Conservation (phyloP, 2,113 vertebrate species). For the Mirounga angustirostris region DNA sequence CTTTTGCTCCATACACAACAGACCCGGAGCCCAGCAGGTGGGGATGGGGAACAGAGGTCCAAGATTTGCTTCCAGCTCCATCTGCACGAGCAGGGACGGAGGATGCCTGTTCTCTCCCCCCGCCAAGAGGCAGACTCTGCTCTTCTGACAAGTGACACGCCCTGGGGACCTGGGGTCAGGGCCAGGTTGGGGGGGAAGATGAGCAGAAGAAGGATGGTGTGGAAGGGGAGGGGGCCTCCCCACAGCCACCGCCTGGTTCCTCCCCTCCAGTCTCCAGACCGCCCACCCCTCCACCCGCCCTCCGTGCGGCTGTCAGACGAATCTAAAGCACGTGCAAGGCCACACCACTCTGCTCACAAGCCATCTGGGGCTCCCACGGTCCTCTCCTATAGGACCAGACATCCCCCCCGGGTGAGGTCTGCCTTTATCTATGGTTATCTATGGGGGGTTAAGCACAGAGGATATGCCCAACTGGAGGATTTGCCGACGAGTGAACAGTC, state of each 20-base stretch:
- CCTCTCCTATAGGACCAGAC: neutral
- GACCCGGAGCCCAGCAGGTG: neutral
- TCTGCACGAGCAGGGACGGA: neutral
- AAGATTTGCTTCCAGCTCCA: neutral
- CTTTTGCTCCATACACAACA: neutral
- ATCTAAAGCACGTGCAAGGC: neutral
- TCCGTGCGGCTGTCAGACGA: neutral
- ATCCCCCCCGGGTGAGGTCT: neutral
- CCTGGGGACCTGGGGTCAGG: neutral
- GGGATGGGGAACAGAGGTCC: neutral
- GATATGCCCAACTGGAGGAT: accelerated
- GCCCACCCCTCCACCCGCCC: neutral
- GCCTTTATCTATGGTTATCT: neutral
- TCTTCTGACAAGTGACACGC: neutral
- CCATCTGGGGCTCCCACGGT: neutral
- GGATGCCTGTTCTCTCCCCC: neutral
- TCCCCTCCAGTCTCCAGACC: neutral
- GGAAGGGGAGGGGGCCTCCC: neutral
- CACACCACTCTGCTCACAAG: neutral
- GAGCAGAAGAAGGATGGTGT: neutral
- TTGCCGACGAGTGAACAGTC: neutral
- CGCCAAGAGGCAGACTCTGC: neutral
- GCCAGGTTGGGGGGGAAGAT: neutral
- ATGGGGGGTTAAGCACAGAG: neutral
- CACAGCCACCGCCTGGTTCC: neutral